Percentiles rank a stretch among this genome's conserved stretches.
Conservation (phyloP, 1,140 invertebrate genomes). For the Philopotamus ludificatus region DNA sequence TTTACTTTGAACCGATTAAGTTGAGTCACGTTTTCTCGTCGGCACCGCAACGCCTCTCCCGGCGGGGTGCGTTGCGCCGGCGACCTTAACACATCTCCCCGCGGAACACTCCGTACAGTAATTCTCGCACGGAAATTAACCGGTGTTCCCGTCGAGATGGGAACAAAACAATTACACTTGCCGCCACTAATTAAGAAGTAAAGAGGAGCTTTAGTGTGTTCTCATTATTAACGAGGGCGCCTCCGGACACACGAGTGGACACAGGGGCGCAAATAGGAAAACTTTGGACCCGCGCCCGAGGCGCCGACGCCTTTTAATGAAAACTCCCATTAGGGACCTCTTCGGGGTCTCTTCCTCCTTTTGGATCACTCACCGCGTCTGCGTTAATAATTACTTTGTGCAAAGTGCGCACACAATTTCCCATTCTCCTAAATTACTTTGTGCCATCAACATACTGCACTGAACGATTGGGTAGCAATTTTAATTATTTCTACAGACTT, state of each 20-base stretch:
- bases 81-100: slow-evolving; percentile 6
- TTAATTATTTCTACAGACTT: no score
- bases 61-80: not conserved
- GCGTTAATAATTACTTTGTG: no score
- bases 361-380: no score
- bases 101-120: slow-evolving; percentile 20
- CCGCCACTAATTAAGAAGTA: slow-evolving; percentile 42
- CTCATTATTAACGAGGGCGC: slow-evolving; percentile 34
- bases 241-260: slow-evolving; percentile 9
- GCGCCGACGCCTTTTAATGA: slow-evolving; percentile 20
- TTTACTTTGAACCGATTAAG: slow-evolving; percentile 37
- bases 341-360: no score
- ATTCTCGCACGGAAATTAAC: slow-evolving; percentile 30
- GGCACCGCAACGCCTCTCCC: slow-evolving; percentile 10
- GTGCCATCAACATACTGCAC: no score
- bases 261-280: slow-evolving; percentile 8
- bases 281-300: slow-evolving; percentile 11
- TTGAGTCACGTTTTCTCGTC: slow-evolving; percentile 35
- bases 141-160: slow-evolving; percentile 2
- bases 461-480: no score
- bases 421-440: no score
- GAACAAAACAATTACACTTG: slow-evolving; percentile 42
- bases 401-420: no score
- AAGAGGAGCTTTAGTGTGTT: slow-evolving; percentile 37
- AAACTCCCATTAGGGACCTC: slow-evolving; percentile 24